phyloP scores from a whole-genome alignment of 2,113 vertebrate genomes.

The Micronycteris hirsuta region DNA sequence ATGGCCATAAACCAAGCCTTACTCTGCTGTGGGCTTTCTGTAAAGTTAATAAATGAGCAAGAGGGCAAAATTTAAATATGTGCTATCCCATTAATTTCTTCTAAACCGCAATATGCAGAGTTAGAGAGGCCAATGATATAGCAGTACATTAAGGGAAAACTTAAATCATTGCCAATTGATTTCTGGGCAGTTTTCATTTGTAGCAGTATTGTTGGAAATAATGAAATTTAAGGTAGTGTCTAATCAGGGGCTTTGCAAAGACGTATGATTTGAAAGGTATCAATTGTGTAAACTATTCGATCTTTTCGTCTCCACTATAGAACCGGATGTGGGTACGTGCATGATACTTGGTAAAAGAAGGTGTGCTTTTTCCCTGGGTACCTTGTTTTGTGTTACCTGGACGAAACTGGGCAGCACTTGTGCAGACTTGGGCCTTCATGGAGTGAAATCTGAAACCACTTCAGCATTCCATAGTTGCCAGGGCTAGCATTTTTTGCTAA shows the following conservation, averaged over 20 bases:
- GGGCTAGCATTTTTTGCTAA: slow-evolving; percentile 31
- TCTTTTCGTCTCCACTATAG: neutral
- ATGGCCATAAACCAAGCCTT: slow-evolving; percentile 75
- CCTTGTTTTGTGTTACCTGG: accelerated
- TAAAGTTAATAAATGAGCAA: slow-evolving; percentile 78
- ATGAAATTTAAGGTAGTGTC: slow-evolving; percentile 1
- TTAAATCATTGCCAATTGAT: slow-evolving; percentile 62
- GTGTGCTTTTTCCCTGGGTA: neutral
- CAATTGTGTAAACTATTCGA: accelerated
- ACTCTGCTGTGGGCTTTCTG: slow-evolving; percentile 76
- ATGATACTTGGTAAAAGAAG: neutral
- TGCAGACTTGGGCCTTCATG: neutral
- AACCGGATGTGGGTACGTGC: neutral
- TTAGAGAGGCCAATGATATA: slow-evolving; percentile 70
- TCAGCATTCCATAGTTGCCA: neutral
- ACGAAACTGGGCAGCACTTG: accelerated
- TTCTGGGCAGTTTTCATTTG: slow-evolving; percentile 36
- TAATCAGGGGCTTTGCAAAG: neutral
- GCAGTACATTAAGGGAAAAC: slow-evolving; percentile 57
- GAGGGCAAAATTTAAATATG: slow-evolving; percentile 76
- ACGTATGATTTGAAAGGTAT: slow-evolving; percentile 14
- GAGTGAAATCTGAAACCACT: neutral
- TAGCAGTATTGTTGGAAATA: neutral
- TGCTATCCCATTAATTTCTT: slow-evolving; percentile 77
- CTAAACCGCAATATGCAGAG: slow-evolving; percentile 62